Evolutionary conservation across 2,888 invertebrate genomes (phyloP), one percentile per base, ranked within the genome.

Genomic region (Diarsia dahlii): DNA sequence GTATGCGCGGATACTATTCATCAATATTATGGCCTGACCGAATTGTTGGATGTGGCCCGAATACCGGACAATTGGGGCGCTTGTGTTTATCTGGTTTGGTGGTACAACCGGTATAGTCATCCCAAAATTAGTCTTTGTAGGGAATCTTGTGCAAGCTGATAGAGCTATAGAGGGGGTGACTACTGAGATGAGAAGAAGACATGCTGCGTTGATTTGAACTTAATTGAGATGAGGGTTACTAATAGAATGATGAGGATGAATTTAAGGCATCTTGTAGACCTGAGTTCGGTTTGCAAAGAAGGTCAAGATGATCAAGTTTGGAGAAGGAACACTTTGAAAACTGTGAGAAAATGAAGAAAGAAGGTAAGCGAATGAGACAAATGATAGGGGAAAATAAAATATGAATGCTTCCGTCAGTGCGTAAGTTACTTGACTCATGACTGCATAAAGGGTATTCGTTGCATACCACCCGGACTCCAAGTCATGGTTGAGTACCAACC

Each of bases 1-100:
- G 20, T 73, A 78, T 76, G 72, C 54, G 52, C 79, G 78, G 85
- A 84, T 70, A 82, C 73, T 62, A 58, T 68, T 81, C 83, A 78
- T 82, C 86, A 83, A 74, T 86, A 82, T 77, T 86, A 78, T 76
- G 73, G 56, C 23, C 69, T 58, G 66, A 56, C 66, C 1, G 39
- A 82, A 79, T 79, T 76, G 45, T 46, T 70, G 64, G 71, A 72
- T 71, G 76, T 60, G 82, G 45, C 63, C 73, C 63, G 28, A 74
- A 69, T 84, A 79, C 71, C 67, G 71, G n/a, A 1, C 12, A 77
- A 80, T 77, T 77, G 72, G 67, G 66, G 52, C 74, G 56, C 28
- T 70, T 81, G 23, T 69, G 71, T 54, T 74, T 54, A 71, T 72
- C 39, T 60, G n/a, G 46, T 79, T 66, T 68, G 46, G 0, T 64